Evolutionary conservation across 2,888 invertebrate genomes (phyloP), one percentile per base, ranked within the genome.

Genomic region (Carabus problematicus): DNA sequence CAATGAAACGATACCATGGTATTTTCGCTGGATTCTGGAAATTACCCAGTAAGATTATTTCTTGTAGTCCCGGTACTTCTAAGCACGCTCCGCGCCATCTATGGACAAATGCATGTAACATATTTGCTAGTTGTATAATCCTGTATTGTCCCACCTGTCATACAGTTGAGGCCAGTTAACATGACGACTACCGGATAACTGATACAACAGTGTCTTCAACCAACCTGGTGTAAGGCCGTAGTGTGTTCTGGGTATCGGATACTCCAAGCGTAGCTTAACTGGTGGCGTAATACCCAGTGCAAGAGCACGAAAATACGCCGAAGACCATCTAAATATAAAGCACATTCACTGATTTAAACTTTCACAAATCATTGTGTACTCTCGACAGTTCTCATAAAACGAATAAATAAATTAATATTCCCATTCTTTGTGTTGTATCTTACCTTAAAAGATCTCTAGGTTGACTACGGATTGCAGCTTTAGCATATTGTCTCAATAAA

Each of bases 401-500:
- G 29, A 29, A 6, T 4, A 52, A 18, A 14, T n/a, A 16, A 49
- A 47, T 7, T 7, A 12, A 8, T 49, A 11, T 49, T 49, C 12
- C 8, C 8, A 9, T 52, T 52, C 14, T 52, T 52, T 7, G 45
- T 52, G 19, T 19, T 52, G 12, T 52, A 12, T 8, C 43, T 77
- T 77, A 82, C 82, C 82, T 84, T 0, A 95, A 84, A 0, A 96
- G 84, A 83, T 95, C 95, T 73, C 89, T 89, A 0, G 95, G 96
- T 79, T 96, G 95, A 2, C 94, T 94, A 75, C 93, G 87, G 69
- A 96, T 95, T 0, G 95, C 95, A 41, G 95, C 94, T 85, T 95
- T 95, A 52, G 94, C 94, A 77, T 90, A 96, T 77, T 92, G 90
- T 80, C 95, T 93, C 66, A 95, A 81, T 61, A 95, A 89, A 76